These are phyloP conservation scores for Marisa cornuarietis DNA, from an alignment of 1,140 invertebrate species.

Conservation along the genomic window DNA sequence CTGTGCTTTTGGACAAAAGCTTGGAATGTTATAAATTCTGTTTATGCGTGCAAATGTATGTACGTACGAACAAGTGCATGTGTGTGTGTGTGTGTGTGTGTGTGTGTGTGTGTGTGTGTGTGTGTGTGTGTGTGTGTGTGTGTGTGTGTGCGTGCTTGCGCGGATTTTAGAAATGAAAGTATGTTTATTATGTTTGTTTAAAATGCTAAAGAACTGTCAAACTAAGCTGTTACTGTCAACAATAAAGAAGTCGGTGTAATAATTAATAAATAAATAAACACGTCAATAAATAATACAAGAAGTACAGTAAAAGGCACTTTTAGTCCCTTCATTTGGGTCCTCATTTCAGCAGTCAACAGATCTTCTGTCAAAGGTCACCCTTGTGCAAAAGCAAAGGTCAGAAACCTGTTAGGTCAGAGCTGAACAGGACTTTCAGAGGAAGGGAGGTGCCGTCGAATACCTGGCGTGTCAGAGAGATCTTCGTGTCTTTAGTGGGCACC, in stretches of 20 bases:
- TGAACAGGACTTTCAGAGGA: too few species aligned
- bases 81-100: background rate
- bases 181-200: background rate
- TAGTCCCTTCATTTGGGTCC: background rate
- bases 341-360: background rate
- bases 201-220: background rate
- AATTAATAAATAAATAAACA: background rate
- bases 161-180: background rate
- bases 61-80: too few species aligned
- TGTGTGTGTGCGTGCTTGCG: background rate
- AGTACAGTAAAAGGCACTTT: background rate
- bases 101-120: conserved; percentile 1
- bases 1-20: background rate
- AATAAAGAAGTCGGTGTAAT: background rate
- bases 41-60: background rate
- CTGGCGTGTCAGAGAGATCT: too few species aligned
- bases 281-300: too few species aligned
- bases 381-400: too few species aligned
- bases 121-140: background rate
- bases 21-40: background rate
- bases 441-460: too few species aligned
- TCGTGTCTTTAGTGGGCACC: too few species aligned
- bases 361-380: background rate
- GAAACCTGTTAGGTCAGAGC: too few species aligned
- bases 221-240: background rate